phyloP scores from a whole-genome alignment of 2,113 vertebrate species.

The Pedetes capensis region DNA sequence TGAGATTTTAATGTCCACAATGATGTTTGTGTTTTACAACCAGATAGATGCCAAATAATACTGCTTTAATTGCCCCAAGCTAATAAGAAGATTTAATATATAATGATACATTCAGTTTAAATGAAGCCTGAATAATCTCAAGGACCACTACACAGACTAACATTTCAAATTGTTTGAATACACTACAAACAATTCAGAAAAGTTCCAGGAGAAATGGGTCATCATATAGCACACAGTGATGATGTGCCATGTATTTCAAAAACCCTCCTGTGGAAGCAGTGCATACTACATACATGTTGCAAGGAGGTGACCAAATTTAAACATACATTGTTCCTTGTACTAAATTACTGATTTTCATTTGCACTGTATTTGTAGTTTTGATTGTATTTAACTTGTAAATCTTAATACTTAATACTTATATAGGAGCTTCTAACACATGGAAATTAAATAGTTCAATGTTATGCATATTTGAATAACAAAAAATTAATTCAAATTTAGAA shows the following conservation, averaged over 20 bases:
- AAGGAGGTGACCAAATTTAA: slow-evolving; percentile 1
- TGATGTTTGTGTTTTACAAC: neutral
- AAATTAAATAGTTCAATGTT: neutral
- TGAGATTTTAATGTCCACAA: neutral
- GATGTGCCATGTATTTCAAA: neutral
- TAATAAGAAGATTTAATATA: slow-evolving; percentile 18
- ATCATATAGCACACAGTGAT: neutral
- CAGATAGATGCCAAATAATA: neutral
- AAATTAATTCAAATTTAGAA: slow-evolving; percentile 17
- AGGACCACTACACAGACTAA: neutral
- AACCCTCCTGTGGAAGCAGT: neutral
- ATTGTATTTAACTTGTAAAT: slow-evolving; percentile 9
- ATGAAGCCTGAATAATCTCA: neutral
- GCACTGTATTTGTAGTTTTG: neutral
- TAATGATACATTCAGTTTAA: neutral
- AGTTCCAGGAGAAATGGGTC: neutral
- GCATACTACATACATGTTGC: neutral
- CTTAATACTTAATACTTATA: neutral
- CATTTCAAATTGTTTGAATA: neutral
- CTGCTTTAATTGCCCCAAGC: neutral
- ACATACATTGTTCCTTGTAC: neutral
- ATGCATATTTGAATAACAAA: neutral
- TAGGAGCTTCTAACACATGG: neutral
- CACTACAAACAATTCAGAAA: neutral
- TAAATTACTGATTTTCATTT: slow-evolving; percentile 9